Evolutionary conservation across 2,888 invertebrate genomes (phyloP).

Genomic region (Cataglyphis albicans): DNA sequence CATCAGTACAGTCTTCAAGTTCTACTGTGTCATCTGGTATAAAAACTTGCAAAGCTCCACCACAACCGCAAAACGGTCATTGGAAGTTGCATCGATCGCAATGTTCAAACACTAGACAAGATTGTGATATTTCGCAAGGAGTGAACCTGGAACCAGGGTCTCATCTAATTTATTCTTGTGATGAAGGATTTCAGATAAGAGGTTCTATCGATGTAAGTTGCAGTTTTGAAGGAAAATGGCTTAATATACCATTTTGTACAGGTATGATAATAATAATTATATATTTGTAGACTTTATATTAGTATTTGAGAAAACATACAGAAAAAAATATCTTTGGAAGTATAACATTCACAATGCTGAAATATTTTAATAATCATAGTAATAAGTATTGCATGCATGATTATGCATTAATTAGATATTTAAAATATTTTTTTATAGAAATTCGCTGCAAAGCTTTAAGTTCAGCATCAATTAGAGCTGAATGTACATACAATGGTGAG

Average conservation of each 20-base stretch:
- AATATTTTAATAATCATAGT: neutral
- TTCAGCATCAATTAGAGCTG: constrained; percentile 74
- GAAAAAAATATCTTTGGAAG: neutral
- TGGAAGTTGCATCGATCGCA: constrained; percentile 77
- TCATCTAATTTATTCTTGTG: constrained; percentile 79
- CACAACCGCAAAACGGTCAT: constrained; percentile 78
- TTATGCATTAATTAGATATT: neutral
- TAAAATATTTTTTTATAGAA: constrained; percentile 72
- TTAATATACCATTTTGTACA: constrained; percentile 75
- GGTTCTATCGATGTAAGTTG: constrained; percentile 77
- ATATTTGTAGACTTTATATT: neutral
- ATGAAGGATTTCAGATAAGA: constrained; percentile 74
- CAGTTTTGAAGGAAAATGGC: constrained; percentile 77
- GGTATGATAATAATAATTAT: constrained; percentile 67
- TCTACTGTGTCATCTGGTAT: constrained; percentile 34
- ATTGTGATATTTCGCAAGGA: constrained; percentile 72
- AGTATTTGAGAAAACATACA: neutral
- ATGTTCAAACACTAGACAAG: constrained; percentile 64
- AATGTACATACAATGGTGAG: constrained; percentile 70
- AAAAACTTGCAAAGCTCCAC: constrained; percentile 74
- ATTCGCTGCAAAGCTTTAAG: constrained; percentile 77
- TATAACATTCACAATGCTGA: neutral
- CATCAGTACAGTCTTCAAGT: constrained; percentile 4
- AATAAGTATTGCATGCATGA: neutral
- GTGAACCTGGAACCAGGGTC: constrained; percentile 75